These are phyloP conservation scores for Anolis apletophallus DNA, from an alignment of 2,797 vertebrate genomes.

Conservation along the genomic window DNA sequence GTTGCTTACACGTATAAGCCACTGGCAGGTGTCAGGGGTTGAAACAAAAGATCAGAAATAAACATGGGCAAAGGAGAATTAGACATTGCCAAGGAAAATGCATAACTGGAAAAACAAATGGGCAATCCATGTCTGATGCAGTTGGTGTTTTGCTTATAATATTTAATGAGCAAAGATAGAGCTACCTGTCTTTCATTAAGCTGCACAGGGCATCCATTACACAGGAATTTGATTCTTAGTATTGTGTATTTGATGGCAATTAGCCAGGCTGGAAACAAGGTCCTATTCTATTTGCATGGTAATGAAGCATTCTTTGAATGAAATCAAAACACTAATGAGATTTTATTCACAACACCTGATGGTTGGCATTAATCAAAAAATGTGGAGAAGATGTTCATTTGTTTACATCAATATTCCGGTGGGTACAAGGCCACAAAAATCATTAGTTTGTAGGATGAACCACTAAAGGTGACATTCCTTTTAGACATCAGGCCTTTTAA, in stretches of 20 bases:
- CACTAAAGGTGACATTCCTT: neutral
- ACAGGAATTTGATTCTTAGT: slow-evolving; percentile 43
- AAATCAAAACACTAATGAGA: slow-evolving; percentile 60
- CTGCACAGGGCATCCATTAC: slow-evolving; percentile 27
- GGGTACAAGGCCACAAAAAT: slow-evolving; percentile 24
- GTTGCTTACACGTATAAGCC: neutral
- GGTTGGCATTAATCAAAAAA: slow-evolving; percentile 49
- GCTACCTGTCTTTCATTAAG: slow-evolving; percentile 10
- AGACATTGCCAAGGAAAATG: neutral
- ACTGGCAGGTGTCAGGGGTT: neutral
- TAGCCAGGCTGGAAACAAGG: slow-evolving; percentile 37
- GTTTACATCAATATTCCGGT: slow-evolving; percentile 44
- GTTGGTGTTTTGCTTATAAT: neutral
- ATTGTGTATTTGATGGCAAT: slow-evolving; percentile 39
- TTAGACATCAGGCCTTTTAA: slow-evolving; percentile 33
- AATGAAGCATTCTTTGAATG: slow-evolving; percentile 62
- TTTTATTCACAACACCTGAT: slow-evolving; percentile 52
- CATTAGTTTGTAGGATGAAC: slow-evolving; percentile 18
- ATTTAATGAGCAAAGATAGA: neutral
- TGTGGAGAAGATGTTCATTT: slow-evolving; percentile 44
- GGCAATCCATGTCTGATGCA: neutral
- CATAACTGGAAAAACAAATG: neutral
- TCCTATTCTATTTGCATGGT: slow-evolving; percentile 59
- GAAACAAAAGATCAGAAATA: neutral
- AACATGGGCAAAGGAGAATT: neutral